Percentiles rank a stretch among this genome's conserved stretches.
Conservation (phyloP, 2,797 vertebrate genomes). For the Tapera naevia region DNA sequence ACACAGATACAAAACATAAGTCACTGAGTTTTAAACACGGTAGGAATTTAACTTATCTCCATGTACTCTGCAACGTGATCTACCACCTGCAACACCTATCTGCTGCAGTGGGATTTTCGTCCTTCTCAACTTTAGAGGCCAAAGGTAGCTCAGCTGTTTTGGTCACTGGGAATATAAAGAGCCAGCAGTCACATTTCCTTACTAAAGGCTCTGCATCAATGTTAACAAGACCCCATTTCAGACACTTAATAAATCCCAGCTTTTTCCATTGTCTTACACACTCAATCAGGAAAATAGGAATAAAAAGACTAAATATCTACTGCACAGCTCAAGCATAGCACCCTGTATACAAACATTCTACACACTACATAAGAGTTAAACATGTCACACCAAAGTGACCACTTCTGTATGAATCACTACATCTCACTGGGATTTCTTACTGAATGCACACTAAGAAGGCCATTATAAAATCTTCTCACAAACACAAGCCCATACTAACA, state of each 20-base stretch:
- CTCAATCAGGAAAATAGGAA: background rate
- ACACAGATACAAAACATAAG: background rate
- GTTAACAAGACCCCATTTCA: background rate
- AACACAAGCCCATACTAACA: background rate
- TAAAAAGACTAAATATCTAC: background rate
- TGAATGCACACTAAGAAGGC: background rate
- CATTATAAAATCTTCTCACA: constrained; percentile 8
- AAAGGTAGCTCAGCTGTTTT: background rate
- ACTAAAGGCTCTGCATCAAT: background rate
- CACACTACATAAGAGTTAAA: background rate
- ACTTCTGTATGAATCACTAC: background rate
- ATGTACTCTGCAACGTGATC: background rate
- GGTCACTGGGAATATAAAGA: background rate
- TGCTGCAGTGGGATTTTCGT: background rate
- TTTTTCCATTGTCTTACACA: background rate
- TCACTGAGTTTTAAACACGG: background rate
- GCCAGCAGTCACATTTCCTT: background rate
- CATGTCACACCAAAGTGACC: background rate
- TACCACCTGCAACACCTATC: background rate
- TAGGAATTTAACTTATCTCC: background rate
- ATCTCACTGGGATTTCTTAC: background rate
- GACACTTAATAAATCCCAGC: background rate
- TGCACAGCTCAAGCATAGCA: background rate
- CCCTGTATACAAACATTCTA: background rate
- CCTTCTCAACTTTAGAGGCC: background rate